phyloP scores from a whole-genome alignment of 2,888 invertebrate genomes.

The Cryptops parisi region DNA sequence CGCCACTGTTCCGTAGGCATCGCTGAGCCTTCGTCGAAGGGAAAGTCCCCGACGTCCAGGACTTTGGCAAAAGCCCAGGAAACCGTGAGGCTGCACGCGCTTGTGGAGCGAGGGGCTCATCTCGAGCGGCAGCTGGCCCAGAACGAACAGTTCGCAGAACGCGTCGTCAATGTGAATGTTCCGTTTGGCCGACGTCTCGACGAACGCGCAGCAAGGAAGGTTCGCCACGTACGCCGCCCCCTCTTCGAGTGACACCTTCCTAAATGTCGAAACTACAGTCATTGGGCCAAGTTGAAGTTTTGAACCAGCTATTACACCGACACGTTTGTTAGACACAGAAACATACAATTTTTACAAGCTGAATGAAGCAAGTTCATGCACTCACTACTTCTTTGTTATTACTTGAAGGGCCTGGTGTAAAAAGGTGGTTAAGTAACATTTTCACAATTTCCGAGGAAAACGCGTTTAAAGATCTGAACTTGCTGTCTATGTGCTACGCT shows the following conservation, averaged over 20 bases:
- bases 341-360: no score
- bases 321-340: no score
- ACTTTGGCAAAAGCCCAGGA: slow-evolving; percentile 18
- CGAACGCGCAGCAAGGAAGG: slow-evolving; percentile 62
- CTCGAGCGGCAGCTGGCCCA: slow-evolving; percentile 67
- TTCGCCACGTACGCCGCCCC: slow-evolving; percentile 59
- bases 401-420: no score
- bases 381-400: no score
- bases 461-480: no score
- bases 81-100: slow-evolving; percentile 46
- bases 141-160: slow-evolving; percentile 66
- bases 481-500: no score
- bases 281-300: no score
- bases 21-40: slow-evolving; percentile 64
- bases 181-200: slow-evolving; percentile 70
- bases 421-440: no score
- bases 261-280: slow-evolving; percentile 32
- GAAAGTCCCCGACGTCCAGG: slow-evolving; percentile 41
- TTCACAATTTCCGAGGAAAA: no score
- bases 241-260: slow-evolving; percentile 62
- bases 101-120: slow-evolving; percentile 82
- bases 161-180: slow-evolving; percentile 67
- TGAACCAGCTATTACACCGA: no score
- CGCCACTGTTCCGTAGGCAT: slow-evolving; percentile 78
- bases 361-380: no score